Evolutionary conservation across 1,140 invertebrate genomes (phyloP), one percentile per base, ranked within the genome.

Genomic region (Drosophila rhopaloa): DNA sequence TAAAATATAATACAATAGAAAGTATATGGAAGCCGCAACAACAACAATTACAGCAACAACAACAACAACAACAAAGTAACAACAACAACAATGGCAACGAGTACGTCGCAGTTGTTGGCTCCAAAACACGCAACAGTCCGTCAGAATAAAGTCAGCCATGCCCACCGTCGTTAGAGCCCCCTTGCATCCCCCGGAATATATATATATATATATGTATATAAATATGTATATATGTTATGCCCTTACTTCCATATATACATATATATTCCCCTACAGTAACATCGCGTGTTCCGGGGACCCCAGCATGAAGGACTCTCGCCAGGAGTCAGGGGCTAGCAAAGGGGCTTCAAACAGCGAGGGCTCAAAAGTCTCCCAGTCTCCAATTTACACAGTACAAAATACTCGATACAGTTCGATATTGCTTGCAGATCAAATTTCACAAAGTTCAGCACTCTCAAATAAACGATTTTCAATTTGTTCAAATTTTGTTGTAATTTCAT

Each of bases 101-200:
- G 73, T 56, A 81, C 65, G 72, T 81, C 63, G 72, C 79, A 81
- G 75, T 86, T 84, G 79, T 86, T 86, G 73, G 62, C 83, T 82
- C 51, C 76, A 83, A 83, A 83, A 88, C 83, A 88, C 83, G 83
- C 83, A 88, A 88, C 84, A 88, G 79, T 88, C 77, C 72, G 71
- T 84, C 78, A 77, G 74, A 72, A 71, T 72, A 72, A 72, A 58
- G 75, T 60, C 59, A 76, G 79, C 56, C 66, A 51, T 62, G 67
- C 58, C 79, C 67, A 71, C 62, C 68, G 74, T 85, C 82, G 81
- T 67, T 67, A 63, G 63, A 50, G 9, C 59, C 38, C 14, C 19
- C 35, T 37, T 53, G 29, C 47, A 44, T 50, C 37, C 19, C 48
- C 38, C 19, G 48, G 48, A 19, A 32, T 19, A 19, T 14, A 14